Evolutionary conservation across 1,140 invertebrate species (phyloP).

Genomic region (Caerostris extrusa): DNA sequence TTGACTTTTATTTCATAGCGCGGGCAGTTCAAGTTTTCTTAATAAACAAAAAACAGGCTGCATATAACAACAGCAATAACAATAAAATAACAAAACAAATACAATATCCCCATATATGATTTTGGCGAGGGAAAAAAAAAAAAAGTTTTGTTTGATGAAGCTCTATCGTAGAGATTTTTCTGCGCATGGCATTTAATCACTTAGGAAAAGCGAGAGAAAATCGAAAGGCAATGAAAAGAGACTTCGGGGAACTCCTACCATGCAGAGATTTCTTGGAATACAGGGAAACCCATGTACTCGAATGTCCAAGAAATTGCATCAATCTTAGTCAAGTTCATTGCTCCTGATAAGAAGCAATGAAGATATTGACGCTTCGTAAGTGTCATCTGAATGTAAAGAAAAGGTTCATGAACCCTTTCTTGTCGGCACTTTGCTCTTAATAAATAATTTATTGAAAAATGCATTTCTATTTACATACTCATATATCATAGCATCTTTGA

Average conservation of each 20-base stretch:
- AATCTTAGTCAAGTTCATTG: neutral
- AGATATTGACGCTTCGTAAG: conserved; percentile 58
- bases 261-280: conserved; percentile 38
- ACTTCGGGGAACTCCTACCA: conserved; percentile 49
- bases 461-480: neutral
- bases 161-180: neutral
- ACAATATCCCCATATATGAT: neutral
- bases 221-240: conserved; percentile 11
- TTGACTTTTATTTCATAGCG: too few species aligned
- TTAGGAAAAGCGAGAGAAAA: conserved; percentile 38
- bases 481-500: too few species aligned
- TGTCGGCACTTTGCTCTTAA: conserved; percentile 31
- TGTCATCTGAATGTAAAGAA: conserved; percentile 41
- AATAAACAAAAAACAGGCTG: neutral
- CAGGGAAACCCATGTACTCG: conserved; percentile 38
- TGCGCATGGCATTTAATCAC: neutral
- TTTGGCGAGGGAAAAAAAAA: too few species aligned
- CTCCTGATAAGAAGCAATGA: conserved; percentile 39
- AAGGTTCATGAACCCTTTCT: conserved; percentile 27
- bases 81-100: neutral
- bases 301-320: conserved; percentile 53
- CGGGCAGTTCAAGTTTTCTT: neutral
- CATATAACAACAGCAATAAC: neutral
- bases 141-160: neutral
- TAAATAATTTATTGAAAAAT: conserved; percentile 3